These are phyloP conservation scores for Fistularia commersonii DNA, from an alignment of 2,797 vertebrate species.

Conservation along the genomic window DNA sequence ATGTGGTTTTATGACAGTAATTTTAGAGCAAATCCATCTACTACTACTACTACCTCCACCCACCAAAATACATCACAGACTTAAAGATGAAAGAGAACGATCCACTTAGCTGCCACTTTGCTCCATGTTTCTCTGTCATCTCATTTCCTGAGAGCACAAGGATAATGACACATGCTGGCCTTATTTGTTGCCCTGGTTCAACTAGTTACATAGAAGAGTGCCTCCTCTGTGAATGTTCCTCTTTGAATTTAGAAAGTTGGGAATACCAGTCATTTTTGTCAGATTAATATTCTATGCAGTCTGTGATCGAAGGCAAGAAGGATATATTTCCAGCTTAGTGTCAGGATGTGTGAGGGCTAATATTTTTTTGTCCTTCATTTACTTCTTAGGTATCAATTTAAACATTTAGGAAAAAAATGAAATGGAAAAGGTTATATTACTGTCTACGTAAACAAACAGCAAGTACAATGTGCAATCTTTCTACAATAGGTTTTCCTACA, in stretches of 20 bases:
- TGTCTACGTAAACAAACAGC: no score
- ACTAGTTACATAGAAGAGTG: slow-evolving; percentile 10
- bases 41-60: slow-evolving; percentile 26
- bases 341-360: no score
- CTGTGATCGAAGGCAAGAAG: no score
- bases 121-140: slow-evolving; percentile 39
- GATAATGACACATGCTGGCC: slow-evolving; percentile 27
- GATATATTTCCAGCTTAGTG: no score
- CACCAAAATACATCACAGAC: slow-evolving; percentile 61
- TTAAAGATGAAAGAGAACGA: slow-evolving; percentile 50
- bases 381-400: no score
- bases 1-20: slow-evolving; percentile 29
- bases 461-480: no score
- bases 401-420: no score
- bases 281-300: no score
- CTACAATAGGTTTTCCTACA: no score
- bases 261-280: background rate
- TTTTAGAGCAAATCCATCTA: slow-evolving; percentile 41
- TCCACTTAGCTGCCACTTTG: slow-evolving; percentile 51
- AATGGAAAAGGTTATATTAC: no score
- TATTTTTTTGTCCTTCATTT: no score
- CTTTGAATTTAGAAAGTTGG: background rate
- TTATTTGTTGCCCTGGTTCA: slow-evolving; percentile 18
- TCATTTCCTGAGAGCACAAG: slow-evolving; percentile 26
- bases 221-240: background rate